A percentile compares a stretch with the other conserved stretches of the same genome.
phyloP scores from a whole-genome alignment of 2,113 vertebrate species.

The Cyanoramphus novaezelandiae region DNA sequence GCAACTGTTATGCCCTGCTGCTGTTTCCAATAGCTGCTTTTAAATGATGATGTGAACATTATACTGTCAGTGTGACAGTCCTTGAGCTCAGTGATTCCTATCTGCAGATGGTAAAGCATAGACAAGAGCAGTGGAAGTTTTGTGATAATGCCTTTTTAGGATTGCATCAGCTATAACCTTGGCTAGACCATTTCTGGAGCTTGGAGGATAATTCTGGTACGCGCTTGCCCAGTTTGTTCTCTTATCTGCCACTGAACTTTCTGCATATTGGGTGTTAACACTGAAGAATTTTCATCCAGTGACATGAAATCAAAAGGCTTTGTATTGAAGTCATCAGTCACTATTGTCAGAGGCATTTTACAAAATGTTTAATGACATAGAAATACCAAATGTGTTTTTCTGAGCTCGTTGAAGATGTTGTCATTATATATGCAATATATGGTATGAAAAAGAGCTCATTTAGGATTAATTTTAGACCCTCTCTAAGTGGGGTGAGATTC shows the following conservation, averaged over 20 bases:
- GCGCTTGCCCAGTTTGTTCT: background rate
- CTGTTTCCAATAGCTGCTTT: background rate
- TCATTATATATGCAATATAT: fast-evolving
- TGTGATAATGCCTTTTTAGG: background rate
- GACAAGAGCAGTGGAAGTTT: background rate
- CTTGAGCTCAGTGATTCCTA: background rate
- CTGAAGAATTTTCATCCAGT: background rate
- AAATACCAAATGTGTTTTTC: background rate
- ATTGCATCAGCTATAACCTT: background rate
- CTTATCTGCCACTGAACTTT: background rate
- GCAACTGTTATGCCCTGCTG: background rate
- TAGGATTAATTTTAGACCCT: background rate
- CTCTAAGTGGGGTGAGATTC: background rate
- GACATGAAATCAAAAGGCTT: background rate
- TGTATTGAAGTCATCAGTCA: background rate
- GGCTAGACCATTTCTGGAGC: background rate
- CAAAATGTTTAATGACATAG: background rate
- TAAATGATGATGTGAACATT: background rate
- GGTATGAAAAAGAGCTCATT: background rate
- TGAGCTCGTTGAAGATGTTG: background rate
- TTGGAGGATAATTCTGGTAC: background rate
- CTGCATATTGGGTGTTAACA: background rate
- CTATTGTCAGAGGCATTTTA: background rate
- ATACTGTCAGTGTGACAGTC: background rate
- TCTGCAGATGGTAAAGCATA: background rate